phyloP scores from a whole-genome alignment of 2,797 vertebrate genomes.

The Liasis olivaceus region DNA sequence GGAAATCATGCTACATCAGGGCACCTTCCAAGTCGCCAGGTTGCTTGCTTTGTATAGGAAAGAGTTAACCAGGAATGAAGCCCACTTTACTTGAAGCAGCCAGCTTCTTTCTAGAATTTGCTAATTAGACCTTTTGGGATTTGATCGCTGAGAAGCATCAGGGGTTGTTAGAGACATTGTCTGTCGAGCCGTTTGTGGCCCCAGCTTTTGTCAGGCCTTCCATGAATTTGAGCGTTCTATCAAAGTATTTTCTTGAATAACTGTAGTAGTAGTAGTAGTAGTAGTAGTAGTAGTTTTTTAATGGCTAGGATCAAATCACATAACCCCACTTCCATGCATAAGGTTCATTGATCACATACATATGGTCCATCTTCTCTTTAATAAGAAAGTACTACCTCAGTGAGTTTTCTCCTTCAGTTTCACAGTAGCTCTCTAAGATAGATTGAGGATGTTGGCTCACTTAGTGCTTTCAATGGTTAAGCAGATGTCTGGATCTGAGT shows the following conservation, averaged over 20 bases:
- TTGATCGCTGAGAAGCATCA: neutral
- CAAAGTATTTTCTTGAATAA: neutral
- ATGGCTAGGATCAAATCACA: neutral
- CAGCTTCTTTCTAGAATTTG: conserved; percentile 12
- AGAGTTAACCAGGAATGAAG: neutral
- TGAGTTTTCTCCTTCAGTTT: neutral
- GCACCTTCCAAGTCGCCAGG: neutral
- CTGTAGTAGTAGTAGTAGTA: too few relatives aligned
- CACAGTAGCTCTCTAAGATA: neutral
- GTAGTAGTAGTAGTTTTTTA: neutral
- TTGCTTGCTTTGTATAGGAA: neutral
- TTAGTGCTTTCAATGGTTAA: neutral
- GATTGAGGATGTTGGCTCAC: neutral
- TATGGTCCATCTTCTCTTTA: neutral
- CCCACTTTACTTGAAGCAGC: neutral
- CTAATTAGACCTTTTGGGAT: conserved; percentile 57
- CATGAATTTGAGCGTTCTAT: neutral
- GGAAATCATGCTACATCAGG: too few relatives aligned
- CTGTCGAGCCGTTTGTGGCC: neutral
- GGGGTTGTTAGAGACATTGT: conserved; percentile 20
- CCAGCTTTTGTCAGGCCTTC: neutral
- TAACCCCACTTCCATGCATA: neutral
- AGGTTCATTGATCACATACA: neutral
- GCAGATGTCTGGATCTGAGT: neutral
- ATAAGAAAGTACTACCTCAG: neutral